Evolutionary conservation across 2,797 vertebrate genomes (phyloP), one percentile per base, ranked within the genome.

Genomic region (Cryptoprocta ferox): DNA sequence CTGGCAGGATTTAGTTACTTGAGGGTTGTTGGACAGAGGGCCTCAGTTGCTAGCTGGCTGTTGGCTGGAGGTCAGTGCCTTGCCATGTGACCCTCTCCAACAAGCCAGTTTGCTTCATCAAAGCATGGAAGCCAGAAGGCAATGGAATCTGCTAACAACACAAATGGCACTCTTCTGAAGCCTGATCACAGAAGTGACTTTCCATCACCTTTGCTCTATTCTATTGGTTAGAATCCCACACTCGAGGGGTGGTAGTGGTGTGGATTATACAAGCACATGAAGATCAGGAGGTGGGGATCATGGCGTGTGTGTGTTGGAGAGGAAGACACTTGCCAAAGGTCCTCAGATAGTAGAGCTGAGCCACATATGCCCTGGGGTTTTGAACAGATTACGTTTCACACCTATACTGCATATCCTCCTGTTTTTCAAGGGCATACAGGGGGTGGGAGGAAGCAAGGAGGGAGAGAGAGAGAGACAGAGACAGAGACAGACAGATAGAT

Each of bases 301-400:
- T 0, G 9, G 48, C 2, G 48, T 5, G 50, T 16, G 50, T 30
- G 73, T 24, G 45, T 21, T 78, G 48, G 75, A 13, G 26, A 63
- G 56, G 37, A 6, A 16, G 19, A 16, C 13, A 8, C 30, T 75
- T 78, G 48, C n/a, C 81, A n/a, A 68, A 70, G 9, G 18, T 37
- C 30, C 9, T 5, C 0, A 0, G 12, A 15, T 10, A 32, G 53
- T 1, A 68, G 32, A 76, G 48, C 68, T 4, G 21, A 90, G 76
- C 30, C 30, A n/a, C 30, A 5, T 12, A 1, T 0, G 7, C 30
- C 86, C 56, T 63, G 15, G 68, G 1, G 28, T 24, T 16, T 48
- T 14, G 1, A 48, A 61, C n/a, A 70, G 37, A 12, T 32, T 53
- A 35, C 11, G 48, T 18, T 35, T 70, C 19, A 1, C 37, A 12